Percentiles rank a stretch among this genome's conserved stretches.
Evolutionary conservation across 2,888 invertebrate genomes (phyloP).

Genomic region (Drosophila stalkeri): DNA sequence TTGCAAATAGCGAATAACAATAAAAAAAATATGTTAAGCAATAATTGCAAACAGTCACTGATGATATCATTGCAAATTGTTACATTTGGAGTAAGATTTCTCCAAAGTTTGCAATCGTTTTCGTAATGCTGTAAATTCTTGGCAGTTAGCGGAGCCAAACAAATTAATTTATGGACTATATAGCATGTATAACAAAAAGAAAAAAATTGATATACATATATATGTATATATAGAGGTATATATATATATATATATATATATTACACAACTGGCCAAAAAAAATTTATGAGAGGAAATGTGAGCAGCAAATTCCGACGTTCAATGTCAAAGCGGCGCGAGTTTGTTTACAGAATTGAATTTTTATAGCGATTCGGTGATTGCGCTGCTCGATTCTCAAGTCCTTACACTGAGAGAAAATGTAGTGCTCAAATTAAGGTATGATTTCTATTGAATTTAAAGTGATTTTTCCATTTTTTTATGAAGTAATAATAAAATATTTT

Average conservation of each 20-base stretch:
- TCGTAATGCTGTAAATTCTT: constrained; percentile 61
- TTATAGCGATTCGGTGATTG: constrained; percentile 22
- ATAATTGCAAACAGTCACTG: background rate
- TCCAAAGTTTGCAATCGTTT: constrained; percentile 19
- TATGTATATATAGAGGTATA: background rate
- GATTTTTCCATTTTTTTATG: background rate
- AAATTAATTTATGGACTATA: constrained; percentile 58
- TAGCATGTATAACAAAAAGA: constrained; percentile 26
- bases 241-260: constrained; percentile 17
- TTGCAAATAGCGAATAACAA: constrained; percentile 45
- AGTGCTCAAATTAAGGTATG: background rate
- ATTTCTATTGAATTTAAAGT: background rate
- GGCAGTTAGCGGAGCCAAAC: constrained; percentile 45
- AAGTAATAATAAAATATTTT: background rate
- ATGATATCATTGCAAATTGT: constrained; percentile 56
- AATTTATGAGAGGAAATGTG: constrained; percentile 71
- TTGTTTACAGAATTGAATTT: constrained; percentile 63
- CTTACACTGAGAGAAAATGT: constrained; percentile 16
- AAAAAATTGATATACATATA: background rate
- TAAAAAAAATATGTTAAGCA: constrained; percentile 21
- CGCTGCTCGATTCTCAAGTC: constrained; percentile 13
- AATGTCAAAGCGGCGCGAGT: constrained; percentile 66
- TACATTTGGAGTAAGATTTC: constrained; percentile 29
- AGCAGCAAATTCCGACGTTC: constrained; percentile 57
- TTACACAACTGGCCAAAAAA: constrained; percentile 73